Percentiles rank a stretch among this genome's conserved stretches.
Conservation (phyloP, 2,888 invertebrate species). For the Subacronicta megacephala region DNA sequence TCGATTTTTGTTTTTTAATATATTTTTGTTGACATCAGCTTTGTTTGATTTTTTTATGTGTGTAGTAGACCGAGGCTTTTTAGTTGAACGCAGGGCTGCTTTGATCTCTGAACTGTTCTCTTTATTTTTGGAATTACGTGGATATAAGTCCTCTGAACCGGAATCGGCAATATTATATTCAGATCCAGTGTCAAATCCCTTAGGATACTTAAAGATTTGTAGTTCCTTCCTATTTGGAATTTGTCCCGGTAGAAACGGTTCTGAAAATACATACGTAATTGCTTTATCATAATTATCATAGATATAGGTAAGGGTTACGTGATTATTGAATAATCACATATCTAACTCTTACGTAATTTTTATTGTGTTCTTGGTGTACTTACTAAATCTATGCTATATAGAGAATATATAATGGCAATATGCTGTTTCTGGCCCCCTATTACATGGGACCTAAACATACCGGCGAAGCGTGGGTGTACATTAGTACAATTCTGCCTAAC, state of each 20-base stretch:
- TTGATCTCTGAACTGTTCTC: background rate
- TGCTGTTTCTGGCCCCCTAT: too few species aligned
- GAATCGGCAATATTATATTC: constrained; percentile 9
- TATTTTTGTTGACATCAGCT: background rate
- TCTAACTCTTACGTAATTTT: too few species aligned
- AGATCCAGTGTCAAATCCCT: background rate
- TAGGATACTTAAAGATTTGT: background rate
- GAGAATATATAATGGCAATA: too few species aligned
- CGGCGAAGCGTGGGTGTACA: too few species aligned
- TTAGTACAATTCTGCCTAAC: too few species aligned
- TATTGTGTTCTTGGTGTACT: too few species aligned
- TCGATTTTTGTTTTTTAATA: background rate
- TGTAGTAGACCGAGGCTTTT: background rate
- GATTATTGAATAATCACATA: too few species aligned
- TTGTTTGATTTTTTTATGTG: background rate
- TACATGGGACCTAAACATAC: too few species aligned
- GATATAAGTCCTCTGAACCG: too few species aligned
- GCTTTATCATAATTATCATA: too few species aligned
- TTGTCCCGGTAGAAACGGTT: constrained; percentile 34
- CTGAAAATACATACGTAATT: constrained; percentile 20
- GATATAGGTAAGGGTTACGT: too few species aligned
- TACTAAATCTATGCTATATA: too few species aligned
- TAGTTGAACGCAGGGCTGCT: background rate
- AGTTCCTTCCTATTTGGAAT: background rate
- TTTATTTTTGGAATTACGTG: background rate